Conservation (phyloP, 2,888 invertebrate species). For the Bursaphelenchus okinawaensis region DNA sequence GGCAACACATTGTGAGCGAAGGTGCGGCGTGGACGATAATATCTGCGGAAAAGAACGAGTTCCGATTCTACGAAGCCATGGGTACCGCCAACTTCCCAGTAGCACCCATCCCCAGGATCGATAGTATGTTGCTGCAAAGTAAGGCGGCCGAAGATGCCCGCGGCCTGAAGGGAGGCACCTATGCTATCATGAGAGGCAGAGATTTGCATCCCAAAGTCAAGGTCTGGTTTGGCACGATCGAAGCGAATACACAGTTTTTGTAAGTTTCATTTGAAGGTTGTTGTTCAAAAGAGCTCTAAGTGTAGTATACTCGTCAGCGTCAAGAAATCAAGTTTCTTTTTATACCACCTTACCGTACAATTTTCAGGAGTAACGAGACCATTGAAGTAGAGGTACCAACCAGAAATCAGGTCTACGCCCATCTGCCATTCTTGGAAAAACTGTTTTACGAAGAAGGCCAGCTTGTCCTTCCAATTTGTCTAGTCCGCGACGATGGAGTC, state of each 20-base stretch:
- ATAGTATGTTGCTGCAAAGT: not conserved
- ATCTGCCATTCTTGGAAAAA: slow-evolving; percentile 1
- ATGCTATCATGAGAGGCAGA: slow-evolving; percentile 73
- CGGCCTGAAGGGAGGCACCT: not conserved
- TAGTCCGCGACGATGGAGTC: slow-evolving; percentile 88
- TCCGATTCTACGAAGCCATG: slow-evolving; percentile 99
- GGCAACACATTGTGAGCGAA: slow-evolving; percentile 93
- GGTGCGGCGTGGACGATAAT: slow-evolving; percentile 99
- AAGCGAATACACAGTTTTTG: slow-evolving; percentile 74
- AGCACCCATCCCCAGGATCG: slow-evolving; percentile 90
- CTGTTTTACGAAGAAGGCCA: slow-evolving; percentile 8
- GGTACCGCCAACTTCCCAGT: slow-evolving; percentile 83
- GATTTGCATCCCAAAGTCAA: slow-evolving; percentile 87
- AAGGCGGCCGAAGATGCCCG: not conserved
- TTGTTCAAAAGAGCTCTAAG: too few relatives aligned
- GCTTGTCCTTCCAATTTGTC: slow-evolving; percentile 73
- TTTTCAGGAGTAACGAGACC: slow-evolving; percentile 21
- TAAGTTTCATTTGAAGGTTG: slow-evolving; percentile 21
- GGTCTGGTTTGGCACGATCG: slow-evolving; percentile 97
- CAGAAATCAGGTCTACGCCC: not conserved
- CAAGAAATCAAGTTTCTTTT: not conserved
- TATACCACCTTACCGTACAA: not conserved
- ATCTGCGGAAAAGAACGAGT: slow-evolving; percentile 97
- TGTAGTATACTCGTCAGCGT: not conserved
- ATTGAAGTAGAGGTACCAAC: slow-evolving; percentile 18